Evolutionary conservation across 2,888 invertebrate species (phyloP).

Genomic region (Philereme vetulata): DNA sequence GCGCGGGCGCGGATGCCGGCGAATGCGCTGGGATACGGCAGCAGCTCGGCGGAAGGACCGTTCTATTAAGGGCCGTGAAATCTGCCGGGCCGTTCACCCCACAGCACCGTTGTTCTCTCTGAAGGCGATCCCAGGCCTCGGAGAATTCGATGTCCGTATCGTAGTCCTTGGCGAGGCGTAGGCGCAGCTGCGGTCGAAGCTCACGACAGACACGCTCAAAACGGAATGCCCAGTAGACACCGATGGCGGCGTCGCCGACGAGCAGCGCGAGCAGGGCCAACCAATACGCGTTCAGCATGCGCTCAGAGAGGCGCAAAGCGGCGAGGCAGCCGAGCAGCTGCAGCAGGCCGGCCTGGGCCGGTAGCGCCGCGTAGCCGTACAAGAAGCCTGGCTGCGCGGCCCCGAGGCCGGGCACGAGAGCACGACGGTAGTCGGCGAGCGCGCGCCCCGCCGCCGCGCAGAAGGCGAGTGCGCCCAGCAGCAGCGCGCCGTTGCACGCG

Average conservation of each 20-base stretch:
- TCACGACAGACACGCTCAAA: slow-evolving; percentile 90
- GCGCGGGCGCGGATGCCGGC: slow-evolving; percentile 79
- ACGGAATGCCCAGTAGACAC: slow-evolving; percentile 93
- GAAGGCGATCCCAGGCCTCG: slow-evolving; percentile 90
- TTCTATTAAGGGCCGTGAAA: slow-evolving; percentile 73
- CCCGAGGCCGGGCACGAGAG: slow-evolving; percentile 89
- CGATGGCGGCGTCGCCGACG: slow-evolving; percentile 92
- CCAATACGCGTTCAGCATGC: slow-evolving; percentile 93
- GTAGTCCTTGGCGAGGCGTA: slow-evolving; percentile 87
- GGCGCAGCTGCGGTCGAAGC: slow-evolving; percentile 86
- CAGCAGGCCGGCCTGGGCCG: slow-evolving; percentile 87
- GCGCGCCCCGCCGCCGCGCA: slow-evolving; percentile 89
- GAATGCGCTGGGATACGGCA: slow-evolving; percentile 74
- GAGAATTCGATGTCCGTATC: slow-evolving; percentile 88
- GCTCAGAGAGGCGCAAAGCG: slow-evolving; percentile 90
- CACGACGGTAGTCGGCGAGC: slow-evolving; percentile 88
- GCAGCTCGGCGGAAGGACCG: slow-evolving; percentile 73
- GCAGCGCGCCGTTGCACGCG: slow-evolving; percentile 94
- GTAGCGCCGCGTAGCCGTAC: slow-evolving; percentile 92
- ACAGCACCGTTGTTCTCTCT: slow-evolving; percentile 90
- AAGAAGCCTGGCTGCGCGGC: slow-evolving; percentile 92
- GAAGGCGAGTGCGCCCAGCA: slow-evolving; percentile 92
- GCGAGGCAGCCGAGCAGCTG: slow-evolving; percentile 92
- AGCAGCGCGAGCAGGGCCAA: slow-evolving; percentile 89
- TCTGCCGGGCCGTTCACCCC: slow-evolving; percentile 87